These are phyloP conservation scores for Neotoxoptera formosana DNA, from an alignment of 1,140 invertebrate species.

Conservation along the genomic window DNA sequence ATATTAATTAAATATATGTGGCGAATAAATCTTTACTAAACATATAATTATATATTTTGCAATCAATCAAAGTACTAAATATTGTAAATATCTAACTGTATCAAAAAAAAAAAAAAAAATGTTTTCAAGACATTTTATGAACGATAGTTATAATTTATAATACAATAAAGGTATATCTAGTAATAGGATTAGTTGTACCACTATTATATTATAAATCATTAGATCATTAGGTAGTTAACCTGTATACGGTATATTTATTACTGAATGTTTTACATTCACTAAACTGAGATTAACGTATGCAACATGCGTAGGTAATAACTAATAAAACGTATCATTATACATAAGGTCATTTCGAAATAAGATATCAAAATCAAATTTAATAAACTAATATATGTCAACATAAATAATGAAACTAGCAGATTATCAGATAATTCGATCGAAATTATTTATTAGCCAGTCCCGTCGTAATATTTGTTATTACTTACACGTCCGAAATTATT, in stretches of 20 bases:
- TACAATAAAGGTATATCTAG: background rate
- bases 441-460: background rate
- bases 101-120: background rate
- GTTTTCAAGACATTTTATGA: background rate
- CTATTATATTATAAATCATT: background rate
- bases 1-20: background rate
- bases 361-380: background rate
- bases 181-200: background rate
- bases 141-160: background rate
- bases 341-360: background rate
- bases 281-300: background rate
- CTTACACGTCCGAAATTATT: background rate
- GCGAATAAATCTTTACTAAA: background rate
- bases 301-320: background rate
- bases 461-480: background rate
- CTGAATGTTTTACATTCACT: background rate
- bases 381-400: conserved; percentile 8
- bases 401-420: background rate
- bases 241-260: background rate
- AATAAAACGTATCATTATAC: background rate
- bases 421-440: background rate
- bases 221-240: background rate
- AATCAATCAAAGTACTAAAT: background rate
- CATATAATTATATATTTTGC: background rate
- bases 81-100: background rate